Percentiles rank a stretch among this genome's conserved stretches.
Conservation (phyloP, 2,113 vertebrate species). For the Scomber colias region DNA sequence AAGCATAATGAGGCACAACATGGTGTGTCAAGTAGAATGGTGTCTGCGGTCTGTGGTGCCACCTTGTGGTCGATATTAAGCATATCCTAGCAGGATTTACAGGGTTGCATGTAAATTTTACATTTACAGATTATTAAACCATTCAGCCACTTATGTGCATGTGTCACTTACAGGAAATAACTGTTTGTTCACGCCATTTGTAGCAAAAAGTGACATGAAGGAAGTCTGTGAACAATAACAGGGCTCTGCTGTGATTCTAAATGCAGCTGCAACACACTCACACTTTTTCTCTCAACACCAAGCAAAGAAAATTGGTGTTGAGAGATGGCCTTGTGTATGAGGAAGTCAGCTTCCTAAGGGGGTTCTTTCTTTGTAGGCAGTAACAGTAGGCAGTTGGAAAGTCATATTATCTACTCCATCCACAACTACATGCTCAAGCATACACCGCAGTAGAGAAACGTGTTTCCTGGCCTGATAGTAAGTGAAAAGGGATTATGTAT, state of each 20-base stretch:
- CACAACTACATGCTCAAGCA: background rate
- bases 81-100: background rate
- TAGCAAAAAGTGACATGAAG: slow-evolving; percentile 32
- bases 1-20: background rate
- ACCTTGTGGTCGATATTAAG: slow-evolving; percentile 36
- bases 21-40: background rate
- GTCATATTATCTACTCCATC: slow-evolving; percentile 32
- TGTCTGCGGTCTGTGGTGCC: slow-evolving; percentile 35
- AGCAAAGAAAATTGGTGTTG: slow-evolving; percentile 36
- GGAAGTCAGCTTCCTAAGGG: slow-evolving; percentile 65
- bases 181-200: background rate
- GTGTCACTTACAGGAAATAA: slow-evolving; percentile 18
- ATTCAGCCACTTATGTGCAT: background rate
- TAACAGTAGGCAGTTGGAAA: slow-evolving; percentile 43
- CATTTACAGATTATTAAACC: background rate
- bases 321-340: slow-evolving; percentile 55
- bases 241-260: slow-evolving; percentile 22
- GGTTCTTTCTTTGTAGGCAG: background rate
- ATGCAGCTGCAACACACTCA: slow-evolving; percentile 47
- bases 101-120: background rate
- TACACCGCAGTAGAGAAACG: background rate
- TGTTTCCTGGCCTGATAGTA: slow-evolving; percentile 42
- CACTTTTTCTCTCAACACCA: background rate
- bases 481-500: background rate
- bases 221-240: slow-evolving; percentile 66